These are phyloP conservation scores for Sminthurides aquaticus DNA, from an alignment of 2,888 invertebrate genomes.

Conservation along the genomic window DNA sequence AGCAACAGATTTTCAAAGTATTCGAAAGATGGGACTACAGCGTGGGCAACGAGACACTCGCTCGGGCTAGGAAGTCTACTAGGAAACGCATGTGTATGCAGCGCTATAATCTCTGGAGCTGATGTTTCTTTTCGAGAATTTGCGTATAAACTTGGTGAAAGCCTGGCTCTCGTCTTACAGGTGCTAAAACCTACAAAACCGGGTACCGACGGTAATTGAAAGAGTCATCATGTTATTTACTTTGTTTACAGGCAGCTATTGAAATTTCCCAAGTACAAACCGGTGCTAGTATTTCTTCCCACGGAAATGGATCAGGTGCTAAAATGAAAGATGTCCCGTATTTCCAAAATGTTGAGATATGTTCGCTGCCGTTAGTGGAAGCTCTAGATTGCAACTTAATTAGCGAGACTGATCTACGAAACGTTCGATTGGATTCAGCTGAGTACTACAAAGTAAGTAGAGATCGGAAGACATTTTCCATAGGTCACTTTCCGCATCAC, in stretches of 20 bases:
- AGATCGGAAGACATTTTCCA: too few relatives aligned
- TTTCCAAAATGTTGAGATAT: not conserved
- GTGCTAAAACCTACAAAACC: too few relatives aligned
- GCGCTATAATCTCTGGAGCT: constrained; percentile 27
- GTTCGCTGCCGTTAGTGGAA: not conserved
- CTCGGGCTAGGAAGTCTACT: constrained; percentile 32
- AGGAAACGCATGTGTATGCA: constrained; percentile 31
- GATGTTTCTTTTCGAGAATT: constrained; percentile 29
- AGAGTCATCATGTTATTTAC: too few relatives aligned
- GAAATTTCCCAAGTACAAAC: not conserved
- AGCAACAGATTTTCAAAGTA: not conserved
- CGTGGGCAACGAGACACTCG: constrained; percentile 30
- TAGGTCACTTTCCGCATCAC: too few relatives aligned
- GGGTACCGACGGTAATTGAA: too few relatives aligned
- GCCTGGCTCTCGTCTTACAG: constrained; percentile 34
- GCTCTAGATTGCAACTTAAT: not conserved
- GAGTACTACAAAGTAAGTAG: not conserved
- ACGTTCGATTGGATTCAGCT: not conserved
- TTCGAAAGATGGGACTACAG: constrained; percentile 4
- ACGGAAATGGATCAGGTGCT: not conserved
- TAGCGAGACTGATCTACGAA: not conserved
- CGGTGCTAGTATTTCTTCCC: not conserved
- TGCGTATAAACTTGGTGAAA: constrained; percentile 30
- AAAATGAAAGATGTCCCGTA: not conserved
- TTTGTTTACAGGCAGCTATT: constrained; percentile 4